phyloP scores from a whole-genome alignment of 2,888 invertebrate species.

The Dasysyrphus tricinctus region DNA sequence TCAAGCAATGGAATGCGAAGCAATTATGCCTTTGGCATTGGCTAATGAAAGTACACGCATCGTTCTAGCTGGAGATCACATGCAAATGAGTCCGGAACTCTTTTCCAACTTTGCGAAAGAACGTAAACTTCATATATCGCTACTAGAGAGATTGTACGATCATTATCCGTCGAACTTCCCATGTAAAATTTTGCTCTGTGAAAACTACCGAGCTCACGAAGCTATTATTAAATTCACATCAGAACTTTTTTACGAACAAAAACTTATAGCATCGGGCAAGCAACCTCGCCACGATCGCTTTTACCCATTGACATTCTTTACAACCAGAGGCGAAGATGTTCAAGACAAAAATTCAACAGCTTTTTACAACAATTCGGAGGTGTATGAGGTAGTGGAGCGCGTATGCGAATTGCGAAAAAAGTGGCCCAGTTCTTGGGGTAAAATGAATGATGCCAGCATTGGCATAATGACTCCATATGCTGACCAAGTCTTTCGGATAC shows the following conservation, averaged over 20 bases:
- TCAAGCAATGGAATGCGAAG: conserved; percentile 94
- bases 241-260: conserved; percentile 91
- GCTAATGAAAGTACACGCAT: conserved; percentile 89
- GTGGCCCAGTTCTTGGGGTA: conserved; percentile 91
- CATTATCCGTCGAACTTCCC: conserved; percentile 89
- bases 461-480: conserved; percentile 94
- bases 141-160: conserved; percentile 91
- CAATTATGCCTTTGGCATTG: conserved; percentile 90
- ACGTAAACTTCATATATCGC: conserved; percentile 88
- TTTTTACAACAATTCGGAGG: conserved; percentile 92
- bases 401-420: conserved; percentile 88
- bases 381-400: conserved; percentile 90
- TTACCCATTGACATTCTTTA: conserved; percentile 91
- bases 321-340: conserved; percentile 90
- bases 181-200: conserved; percentile 91
- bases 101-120: conserved; percentile 90
- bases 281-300: conserved; percentile 88
- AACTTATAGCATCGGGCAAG: conserved; percentile 89
- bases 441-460: conserved; percentile 89
- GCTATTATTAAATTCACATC: conserved; percentile 93
- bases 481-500: conserved; percentile 90
- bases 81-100: conserved; percentile 92
- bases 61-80: conserved; percentile 93
- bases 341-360: conserved; percentile 92
- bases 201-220: conserved; percentile 92